Base-by-base conservation (phyloP, 2,797 vertebrate genomes). In the Tragelaphus oryx region DNA sequence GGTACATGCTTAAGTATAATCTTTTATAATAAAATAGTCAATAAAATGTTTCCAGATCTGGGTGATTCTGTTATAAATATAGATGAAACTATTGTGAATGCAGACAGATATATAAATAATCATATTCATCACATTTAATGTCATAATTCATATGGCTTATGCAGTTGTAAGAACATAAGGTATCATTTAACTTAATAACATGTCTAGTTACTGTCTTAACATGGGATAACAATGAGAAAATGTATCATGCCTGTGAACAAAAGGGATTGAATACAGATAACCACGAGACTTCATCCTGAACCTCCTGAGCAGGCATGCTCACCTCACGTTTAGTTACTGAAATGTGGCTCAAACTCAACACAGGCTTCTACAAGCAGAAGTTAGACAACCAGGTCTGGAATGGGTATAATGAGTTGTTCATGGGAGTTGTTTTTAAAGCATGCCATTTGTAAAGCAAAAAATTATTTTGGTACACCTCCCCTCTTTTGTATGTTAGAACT, bases 41-140 rank as follows among this genome's bases (percentile, higher is more conserved):
- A 74, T 80, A 78, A 95, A 79, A 79, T 60, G 41, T 87, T 96
- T 89, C n/a, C 5, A 81, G 62, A 85, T 37, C 81, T 95, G 87
- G 50, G 7, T 94, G 33, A 78, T 87, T 85, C 85, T 90, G 3
- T 86, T 65, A 52, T 62, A 88, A 65, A 46, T 57, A 82, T 78
- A 48, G 18, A 50, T 84, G 17, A 83, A 33, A 62, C 22, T 30
- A 0, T 50, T 91, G 55, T 78, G 26, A 89, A 48, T 87, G 26
- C 6, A 91, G 83, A 88, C 22, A 90, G 30, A 92, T 65, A 80
- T 14, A 26, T 81, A 62, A 93, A 84, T 22, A 78, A 71, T 68
- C 18, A 33, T 79, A 75, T 52, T 88, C 24, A 78, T 88, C 80
- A 9, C 48, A 79, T 80, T 80, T 94, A 79, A 37, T 59, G 87